phyloP scores from a whole-genome alignment of 2,888 invertebrate genomes.

The Mythimna pallens region DNA sequence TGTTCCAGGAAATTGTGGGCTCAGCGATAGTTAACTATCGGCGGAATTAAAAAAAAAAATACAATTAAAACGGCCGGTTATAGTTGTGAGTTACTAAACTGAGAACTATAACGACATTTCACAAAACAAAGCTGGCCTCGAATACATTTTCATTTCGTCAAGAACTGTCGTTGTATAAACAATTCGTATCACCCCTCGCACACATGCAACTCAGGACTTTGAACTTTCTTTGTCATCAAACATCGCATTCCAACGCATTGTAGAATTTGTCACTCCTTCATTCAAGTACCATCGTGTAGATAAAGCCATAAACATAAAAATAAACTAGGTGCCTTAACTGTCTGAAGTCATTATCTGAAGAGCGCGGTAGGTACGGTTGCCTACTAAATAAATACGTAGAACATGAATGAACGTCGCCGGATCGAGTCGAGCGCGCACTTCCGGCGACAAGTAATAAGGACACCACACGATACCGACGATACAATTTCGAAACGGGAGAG shows the following conservation, averaged over 20 bases:
- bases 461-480: conserved; percentile 86
- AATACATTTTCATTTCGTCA: conserved; percentile 41
- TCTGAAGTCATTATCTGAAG: conserved; percentile 70
- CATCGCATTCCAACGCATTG: conserved; percentile 59
- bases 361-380: conserved; percentile 77
- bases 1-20: conserved; percentile 21
- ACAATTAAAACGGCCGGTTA: neutral
- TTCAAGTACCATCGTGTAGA: conserved; percentile 62
- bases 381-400: conserved; percentile 85
- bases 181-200: conserved; percentile 50
- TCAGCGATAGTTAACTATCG: neutral
- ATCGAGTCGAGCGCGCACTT: conserved; percentile 84
- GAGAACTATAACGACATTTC: conserved; percentile 10
- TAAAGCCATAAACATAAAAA: conserved; percentile 67
- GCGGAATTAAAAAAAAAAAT: neutral
- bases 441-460: conserved; percentile 87
- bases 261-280: conserved; percentile 58
- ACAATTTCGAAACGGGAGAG: conserved; percentile 90
- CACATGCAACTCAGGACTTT: conserved; percentile 56
- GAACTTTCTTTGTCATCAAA: conserved; percentile 62
- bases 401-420: conserved; percentile 86
- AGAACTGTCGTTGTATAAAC: conserved; percentile 35
- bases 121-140: conserved; percentile 37
- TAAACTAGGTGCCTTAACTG: conserved; percentile 64
- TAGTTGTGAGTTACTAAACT: neutral